Base-by-base conservation (phyloP, 35 echinoderm and acorn worm species). In the Chiridota heheva region DNA sequence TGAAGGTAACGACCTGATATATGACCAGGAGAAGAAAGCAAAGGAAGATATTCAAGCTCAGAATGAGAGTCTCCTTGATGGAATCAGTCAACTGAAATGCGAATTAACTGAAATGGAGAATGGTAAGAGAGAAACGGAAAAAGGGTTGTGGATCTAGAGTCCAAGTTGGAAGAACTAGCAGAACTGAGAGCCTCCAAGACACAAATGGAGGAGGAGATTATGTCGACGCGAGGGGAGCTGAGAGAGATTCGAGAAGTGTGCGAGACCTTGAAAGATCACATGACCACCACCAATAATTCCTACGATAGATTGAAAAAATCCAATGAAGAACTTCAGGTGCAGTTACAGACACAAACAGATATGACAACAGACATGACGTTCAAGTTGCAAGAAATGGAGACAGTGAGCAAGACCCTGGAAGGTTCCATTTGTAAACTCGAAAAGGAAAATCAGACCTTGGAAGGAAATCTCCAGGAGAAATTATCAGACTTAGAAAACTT, bases 381-480 rank as follows among this genome's bases (percentile, higher is more conserved):
- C 38, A 34, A 76, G 40, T 63, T 16, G 38, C 70, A 75, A 63
- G 57, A 63, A 39, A 16, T 76, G 70, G 71, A 86, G 18, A 45
- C 83, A 46, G 49, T 86, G 7, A 44, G 35, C 24, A 35, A 86
- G 42, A 78, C 5, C 38, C 51, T 17, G 12, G 75, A 78, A 27
- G 38, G 8, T 5, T 35, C 32, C 28, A 17, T 25, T 40, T 17
- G 34, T 15, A 18, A 24, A 36, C 38, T 17, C 0, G 34, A 20
- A 24, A 78, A 78, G 42, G 75, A 78, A 24, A 78, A 78, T 22
- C 40, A 30, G n/a, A n/a, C n/a, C 58, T 24, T 78, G 2, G 75
- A 78, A 38, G 46, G 12, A 4, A 57, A 78, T 18, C 12, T 78
- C 4, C 51, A 78, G 36, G 62, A 58, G 33, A 34, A 59, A 35